Evolutionary conservation across 2,797 vertebrate species (phyloP).

Genomic region (Falco rusticolus): DNA sequence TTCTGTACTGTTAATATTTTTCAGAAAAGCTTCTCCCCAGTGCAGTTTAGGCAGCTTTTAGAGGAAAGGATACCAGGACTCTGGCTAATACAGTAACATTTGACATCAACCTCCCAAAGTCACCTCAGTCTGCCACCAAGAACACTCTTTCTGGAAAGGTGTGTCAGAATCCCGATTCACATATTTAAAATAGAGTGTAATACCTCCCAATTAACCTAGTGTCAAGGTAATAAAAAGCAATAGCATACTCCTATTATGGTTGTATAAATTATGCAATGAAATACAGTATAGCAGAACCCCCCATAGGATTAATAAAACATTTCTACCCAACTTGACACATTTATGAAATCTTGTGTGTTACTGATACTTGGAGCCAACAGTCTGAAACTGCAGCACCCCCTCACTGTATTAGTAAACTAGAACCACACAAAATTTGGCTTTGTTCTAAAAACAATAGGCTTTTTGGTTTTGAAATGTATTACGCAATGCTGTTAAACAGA

Average conservation of each 20-base stretch:
- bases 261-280: constrained; percentile 21
- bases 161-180: background rate
- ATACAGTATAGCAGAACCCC: background rate
- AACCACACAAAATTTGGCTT: background rate
- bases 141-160: background rate
- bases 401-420: background rate
- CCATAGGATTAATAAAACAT: background rate
- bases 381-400: background rate
- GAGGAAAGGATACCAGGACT: background rate
- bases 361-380: background rate
- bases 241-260: background rate
- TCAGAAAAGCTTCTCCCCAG: background rate
- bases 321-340: background rate
- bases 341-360: background rate
- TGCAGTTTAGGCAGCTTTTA: background rate
- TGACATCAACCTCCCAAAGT: background rate
- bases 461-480: background rate
- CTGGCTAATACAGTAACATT: background rate
- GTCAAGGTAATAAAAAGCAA: background rate
- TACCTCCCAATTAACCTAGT: background rate
- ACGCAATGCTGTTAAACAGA: background rate
- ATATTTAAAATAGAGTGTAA: background rate
- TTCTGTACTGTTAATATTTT: background rate
- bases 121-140: background rate
- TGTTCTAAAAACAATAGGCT: background rate